Base-by-base conservation (phyloP, 2,888 invertebrate species). In the Leucoma salicis region DNA sequence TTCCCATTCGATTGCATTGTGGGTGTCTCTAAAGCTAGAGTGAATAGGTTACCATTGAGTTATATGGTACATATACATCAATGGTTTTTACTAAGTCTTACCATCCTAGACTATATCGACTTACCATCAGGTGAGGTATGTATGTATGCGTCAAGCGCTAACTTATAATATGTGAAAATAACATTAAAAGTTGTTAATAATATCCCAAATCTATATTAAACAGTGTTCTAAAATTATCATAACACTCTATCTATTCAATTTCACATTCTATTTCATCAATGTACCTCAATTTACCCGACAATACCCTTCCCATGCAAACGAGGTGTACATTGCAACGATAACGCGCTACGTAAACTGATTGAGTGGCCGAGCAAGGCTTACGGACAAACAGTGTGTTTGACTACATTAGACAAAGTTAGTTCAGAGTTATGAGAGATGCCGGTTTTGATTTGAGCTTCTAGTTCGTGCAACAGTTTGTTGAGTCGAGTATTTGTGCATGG, bases 281-380 rank as follows among this genome's bases (percentile, higher is more conserved):
- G 13, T 13, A 29, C 21, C 1, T 27, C n/a, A 1, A 13, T 5
- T 13, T n/a, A 31, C n/a, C 14, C 5, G 15, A 5, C 4, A 31
- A 14, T 15, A 15, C 8, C n/a, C 15, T 11, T 31, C 16, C 10
- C 3, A 1, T 13, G 29, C 14, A 1, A 12, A 15, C 10, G 32
- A 32, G 11, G 35, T 42, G 7, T 27, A 32, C 15, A 36, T 36
- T 32, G 5, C 16, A 32, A 32, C 8, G 10, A 15, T 31, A 21
- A 14, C 31, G 29, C 16, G 24, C 15, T 18, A 29, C 32, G 33
- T 33, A 46, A 44, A 36, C 44, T 44, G 46, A 59, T 60, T 60
- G 49, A 42, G 33, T 36, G 42, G 21, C 53, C 25, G 14, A 38
- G 16, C 41, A 53, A 47, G 60, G 39, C 38, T 49, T 37, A 31